phyloP scores from a whole-genome alignment of 2,797 vertebrate genomes.

The Tokudaia tokunoshimensis region DNA sequence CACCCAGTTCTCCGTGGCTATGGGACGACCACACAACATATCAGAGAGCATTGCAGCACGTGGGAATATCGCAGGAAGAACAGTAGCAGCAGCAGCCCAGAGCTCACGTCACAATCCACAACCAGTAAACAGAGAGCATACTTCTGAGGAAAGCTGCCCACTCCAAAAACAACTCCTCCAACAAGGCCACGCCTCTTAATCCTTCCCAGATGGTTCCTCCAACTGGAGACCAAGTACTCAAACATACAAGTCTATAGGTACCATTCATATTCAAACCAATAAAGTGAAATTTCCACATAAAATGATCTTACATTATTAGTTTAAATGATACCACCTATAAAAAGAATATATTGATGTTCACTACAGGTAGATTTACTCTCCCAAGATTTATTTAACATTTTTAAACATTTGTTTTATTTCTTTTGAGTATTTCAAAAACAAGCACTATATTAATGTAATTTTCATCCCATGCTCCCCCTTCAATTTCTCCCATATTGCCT shows the following conservation, averaged over 20 bases:
- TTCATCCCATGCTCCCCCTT: neutral
- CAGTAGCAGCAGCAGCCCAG: neutral
- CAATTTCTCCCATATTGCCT: neutral
- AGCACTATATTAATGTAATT: neutral
- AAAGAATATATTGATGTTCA: neutral
- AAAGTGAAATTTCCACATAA: neutral
- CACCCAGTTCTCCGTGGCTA: too few relatives aligned
- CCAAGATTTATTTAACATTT: conserved; percentile 6
- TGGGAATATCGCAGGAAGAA: neutral
- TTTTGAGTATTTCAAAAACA: neutral
- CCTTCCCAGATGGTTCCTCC: neutral
- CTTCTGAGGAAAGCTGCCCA: neutral
- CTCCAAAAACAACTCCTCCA: neutral
- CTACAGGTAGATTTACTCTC: neutral
- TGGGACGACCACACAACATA: too few relatives aligned
- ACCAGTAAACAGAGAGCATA: neutral
- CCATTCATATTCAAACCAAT: neutral
- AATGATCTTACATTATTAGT: neutral
- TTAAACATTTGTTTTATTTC: neutral
- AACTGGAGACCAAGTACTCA: neutral
- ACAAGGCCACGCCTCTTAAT: neutral
- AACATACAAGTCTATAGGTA: neutral
- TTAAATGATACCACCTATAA: neutral
- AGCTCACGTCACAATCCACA: neutral
- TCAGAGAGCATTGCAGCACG: neutral